phyloP scores from a whole-genome alignment of 2,113 vertebrate genomes.

The Pluvialis apricaria region DNA sequence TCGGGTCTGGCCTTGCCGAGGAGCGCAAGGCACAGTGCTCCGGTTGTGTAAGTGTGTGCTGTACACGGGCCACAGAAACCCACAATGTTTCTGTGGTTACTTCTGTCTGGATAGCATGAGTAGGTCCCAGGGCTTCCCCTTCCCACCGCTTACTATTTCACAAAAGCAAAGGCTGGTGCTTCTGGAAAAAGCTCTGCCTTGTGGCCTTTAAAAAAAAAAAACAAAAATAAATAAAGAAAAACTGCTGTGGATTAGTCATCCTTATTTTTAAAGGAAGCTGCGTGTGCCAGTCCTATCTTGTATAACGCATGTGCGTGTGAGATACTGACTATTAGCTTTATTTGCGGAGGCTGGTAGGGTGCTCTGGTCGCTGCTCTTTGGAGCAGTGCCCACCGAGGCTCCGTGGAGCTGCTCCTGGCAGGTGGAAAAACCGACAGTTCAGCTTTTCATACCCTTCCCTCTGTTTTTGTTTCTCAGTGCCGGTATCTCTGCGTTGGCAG shows the following conservation, averaged over 20 bases:
- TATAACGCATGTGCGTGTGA: neutral
- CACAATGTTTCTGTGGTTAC: neutral
- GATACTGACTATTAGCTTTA: neutral
- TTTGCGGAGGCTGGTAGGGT: neutral
- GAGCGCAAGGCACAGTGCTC: neutral
- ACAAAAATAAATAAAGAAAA: neutral
- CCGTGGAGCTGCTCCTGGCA: neutral
- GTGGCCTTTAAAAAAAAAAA: neutral
- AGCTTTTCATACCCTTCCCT: neutral
- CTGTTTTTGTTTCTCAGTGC: neutral
- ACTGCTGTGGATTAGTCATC: conserved; percentile 29
- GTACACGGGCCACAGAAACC: neutral
- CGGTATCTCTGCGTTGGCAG: neutral
- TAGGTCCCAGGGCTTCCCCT: conserved; percentile 6
- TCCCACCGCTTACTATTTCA: neutral
- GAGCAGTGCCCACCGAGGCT: neutral
- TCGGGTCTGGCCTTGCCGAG: neutral
- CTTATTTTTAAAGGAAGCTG: conserved; percentile 19
- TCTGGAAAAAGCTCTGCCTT: conserved; percentile 38
- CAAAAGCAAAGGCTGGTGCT: neutral
- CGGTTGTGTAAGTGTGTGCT: neutral
- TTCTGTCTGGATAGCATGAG: neutral
- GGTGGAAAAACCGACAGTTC: neutral
- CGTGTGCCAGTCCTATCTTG: neutral
- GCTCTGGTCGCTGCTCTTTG: neutral